Conservation (phyloP, 2,113 vertebrate species). For the Anas platyrhynchos region DNA sequence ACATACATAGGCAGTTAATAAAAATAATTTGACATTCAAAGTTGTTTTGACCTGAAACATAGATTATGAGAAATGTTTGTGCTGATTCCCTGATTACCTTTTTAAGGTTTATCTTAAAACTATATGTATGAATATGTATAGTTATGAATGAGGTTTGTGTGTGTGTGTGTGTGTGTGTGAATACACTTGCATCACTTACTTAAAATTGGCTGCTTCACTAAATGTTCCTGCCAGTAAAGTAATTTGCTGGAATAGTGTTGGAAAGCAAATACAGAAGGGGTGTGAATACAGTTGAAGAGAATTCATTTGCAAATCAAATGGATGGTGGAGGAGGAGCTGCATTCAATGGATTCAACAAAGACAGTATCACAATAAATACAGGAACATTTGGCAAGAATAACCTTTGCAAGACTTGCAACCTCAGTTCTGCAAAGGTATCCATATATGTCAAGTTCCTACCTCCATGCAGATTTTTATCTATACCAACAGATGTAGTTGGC, state of each 20-base stretch:
- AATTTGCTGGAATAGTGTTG: conserved; percentile 63
- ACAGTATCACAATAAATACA: conserved; percentile 47
- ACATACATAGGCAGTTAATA: background rate
- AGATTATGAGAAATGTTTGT: background rate
- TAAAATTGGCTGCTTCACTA: conserved; percentile 49
- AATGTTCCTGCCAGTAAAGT: conserved; percentile 62
- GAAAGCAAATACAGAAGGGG: conserved; percentile 70
- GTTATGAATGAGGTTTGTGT: conserved; percentile 28
- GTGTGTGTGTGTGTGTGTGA: background rate
- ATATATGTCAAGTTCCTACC: background rate
- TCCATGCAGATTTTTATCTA: background rate
- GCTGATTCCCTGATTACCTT: background rate
- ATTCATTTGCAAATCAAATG: conserved; percentile 61
- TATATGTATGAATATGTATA: background rate
- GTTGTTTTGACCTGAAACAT: background rate
- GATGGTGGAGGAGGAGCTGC: conserved; percentile 15
- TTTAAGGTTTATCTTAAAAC: background rate
- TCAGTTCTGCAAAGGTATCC: background rate
- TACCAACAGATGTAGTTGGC: background rate
- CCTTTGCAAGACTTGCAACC: conserved; percentile 16
- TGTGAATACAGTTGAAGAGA: conserved; percentile 56
- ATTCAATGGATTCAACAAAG: conserved; percentile 42
- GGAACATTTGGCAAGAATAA: conserved; percentile 45
- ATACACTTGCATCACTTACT: conserved; percentile 19
- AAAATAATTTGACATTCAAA: background rate